These are phyloP conservation scores for Rotaria macrura DNA, from an alignment of 2,888 invertebrate genomes.

Conservation along the genomic window DNA sequence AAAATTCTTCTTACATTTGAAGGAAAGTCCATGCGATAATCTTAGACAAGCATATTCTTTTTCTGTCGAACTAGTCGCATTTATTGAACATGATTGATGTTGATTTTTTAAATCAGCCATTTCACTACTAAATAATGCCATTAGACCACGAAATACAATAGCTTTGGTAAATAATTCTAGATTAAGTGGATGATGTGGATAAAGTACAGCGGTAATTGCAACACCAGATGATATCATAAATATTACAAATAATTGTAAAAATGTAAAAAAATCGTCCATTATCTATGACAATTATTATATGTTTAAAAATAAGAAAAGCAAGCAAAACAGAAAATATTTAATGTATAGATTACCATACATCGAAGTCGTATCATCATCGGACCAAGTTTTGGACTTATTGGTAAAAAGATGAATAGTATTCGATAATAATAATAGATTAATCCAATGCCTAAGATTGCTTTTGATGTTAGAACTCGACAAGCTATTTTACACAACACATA, in stretches of 20 bases:
- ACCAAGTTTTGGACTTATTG: constrained; percentile 50
- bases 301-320: neutral
- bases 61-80: neutral
- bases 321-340: neutral
- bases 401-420: constrained; percentile 51
- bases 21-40: constrained; percentile 27
- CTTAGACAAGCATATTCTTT: constrained; percentile 27
- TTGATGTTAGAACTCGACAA: constrained; percentile 36
- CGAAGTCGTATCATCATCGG: constrained; percentile 51
- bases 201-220: constrained; percentile 50
- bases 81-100: neutral
- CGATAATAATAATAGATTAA: constrained; percentile 53
- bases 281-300: constrained; percentile 39
- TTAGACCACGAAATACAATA: constrained; percentile 26
- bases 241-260: constrained; percentile 46
- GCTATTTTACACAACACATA: constrained; percentile 4
- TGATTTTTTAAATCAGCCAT: constrained; percentile 22
- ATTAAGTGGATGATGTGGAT: constrained; percentile 49
- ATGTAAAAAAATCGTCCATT: constrained; percentile 45
- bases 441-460: constrained; percentile 46
- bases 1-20: neutral
- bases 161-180: constrained; percentile 36
- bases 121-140: constrained; percentile 27
- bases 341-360: constrained; percentile 33
- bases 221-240: constrained; percentile 48